phyloP scores from a whole-genome alignment of 2,888 invertebrate species.

The Trichopria drosophilae region DNA sequence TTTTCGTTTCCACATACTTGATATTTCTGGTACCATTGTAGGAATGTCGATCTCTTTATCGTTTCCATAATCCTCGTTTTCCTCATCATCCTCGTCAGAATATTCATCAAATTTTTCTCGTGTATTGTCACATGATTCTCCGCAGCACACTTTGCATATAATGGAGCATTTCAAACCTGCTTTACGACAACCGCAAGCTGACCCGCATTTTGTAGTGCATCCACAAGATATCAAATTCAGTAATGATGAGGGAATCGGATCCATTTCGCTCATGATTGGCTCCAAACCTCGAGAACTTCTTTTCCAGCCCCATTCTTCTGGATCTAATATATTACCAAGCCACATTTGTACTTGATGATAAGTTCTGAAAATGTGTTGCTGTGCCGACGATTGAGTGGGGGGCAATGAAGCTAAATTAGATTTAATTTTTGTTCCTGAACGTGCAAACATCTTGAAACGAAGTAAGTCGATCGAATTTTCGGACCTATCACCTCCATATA shows the following conservation, averaged over 20 bases:
- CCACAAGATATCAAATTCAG: conserved; percentile 4
- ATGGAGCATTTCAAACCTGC: neutral
- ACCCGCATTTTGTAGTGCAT: conserved; percentile 4
- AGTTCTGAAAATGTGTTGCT: conserved; percentile 4
- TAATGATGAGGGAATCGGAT: neutral
- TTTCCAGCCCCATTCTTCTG: conserved; percentile 8
- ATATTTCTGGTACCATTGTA: too few relatives aligned
- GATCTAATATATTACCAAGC: neutral
- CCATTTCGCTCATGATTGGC: neutral
- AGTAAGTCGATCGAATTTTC: neutral
- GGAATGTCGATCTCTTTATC: too few relatives aligned
- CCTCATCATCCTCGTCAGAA: too few relatives aligned
- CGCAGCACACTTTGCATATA: conserved; percentile 1
- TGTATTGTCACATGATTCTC: too few relatives aligned
- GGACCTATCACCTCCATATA: neutral
- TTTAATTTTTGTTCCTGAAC: too few relatives aligned
- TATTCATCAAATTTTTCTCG: too few relatives aligned
- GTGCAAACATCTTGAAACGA: neutral
- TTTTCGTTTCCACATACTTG: too few relatives aligned
- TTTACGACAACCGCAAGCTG: too few relatives aligned
- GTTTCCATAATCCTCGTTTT: too few relatives aligned
- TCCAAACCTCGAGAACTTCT: neutral
- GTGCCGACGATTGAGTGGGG: conserved; percentile 2
- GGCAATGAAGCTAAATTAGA: neutral
- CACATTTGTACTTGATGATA: too few relatives aligned